Percentiles rank a stretch among this genome's conserved stretches.
phyloP scores from a whole-genome alignment of 2,888 invertebrate genomes.

The Dryobota labecula region DNA sequence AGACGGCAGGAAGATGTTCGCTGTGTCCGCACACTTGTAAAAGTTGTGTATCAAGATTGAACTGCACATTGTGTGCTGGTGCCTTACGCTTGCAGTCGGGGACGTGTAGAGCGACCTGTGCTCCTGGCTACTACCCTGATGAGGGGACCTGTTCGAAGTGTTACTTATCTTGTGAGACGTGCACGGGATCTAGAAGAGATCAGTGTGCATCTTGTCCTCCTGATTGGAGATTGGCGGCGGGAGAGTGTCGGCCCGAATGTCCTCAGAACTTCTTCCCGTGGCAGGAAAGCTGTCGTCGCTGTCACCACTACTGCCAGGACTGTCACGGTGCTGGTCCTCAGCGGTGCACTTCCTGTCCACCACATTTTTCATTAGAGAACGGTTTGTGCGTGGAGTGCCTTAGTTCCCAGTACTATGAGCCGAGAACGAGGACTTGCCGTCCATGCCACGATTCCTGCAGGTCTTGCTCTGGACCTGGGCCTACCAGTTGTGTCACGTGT shows the following conservation, averaged over 20 bases:
- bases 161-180: constrained; percentile 96
- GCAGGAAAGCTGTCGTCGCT: constrained; percentile 95
- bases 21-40: constrained; percentile 95
- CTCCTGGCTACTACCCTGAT: constrained; percentile 95
- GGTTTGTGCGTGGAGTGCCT: constrained; percentile 94
- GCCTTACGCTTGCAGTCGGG: constrained; percentile 95
- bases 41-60: constrained; percentile 94
- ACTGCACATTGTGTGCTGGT: constrained; percentile 94
- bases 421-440: constrained; percentile 92
- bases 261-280: constrained; percentile 96
- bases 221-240: constrained; percentile 95
- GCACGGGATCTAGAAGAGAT: constrained; percentile 95
- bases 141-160: constrained; percentile 95
- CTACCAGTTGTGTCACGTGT: constrained; percentile 93
- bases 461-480: constrained; percentile 93
- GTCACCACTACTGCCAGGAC: constrained; percentile 96
- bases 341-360: constrained; percentile 93
- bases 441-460: constrained; percentile 93
- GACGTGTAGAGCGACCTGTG: constrained; percentile 95
- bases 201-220: constrained; percentile 96
- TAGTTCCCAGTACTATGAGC: constrained; percentile 93
- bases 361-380: constrained; percentile 93
- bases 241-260: constrained; percentile 96
- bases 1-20: constrained; percentile 93
- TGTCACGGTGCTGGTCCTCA: constrained; percentile 95